Evolutionary conservation across 2,888 invertebrate species (phyloP).

Genomic region (Trisateles emortualis): DNA sequence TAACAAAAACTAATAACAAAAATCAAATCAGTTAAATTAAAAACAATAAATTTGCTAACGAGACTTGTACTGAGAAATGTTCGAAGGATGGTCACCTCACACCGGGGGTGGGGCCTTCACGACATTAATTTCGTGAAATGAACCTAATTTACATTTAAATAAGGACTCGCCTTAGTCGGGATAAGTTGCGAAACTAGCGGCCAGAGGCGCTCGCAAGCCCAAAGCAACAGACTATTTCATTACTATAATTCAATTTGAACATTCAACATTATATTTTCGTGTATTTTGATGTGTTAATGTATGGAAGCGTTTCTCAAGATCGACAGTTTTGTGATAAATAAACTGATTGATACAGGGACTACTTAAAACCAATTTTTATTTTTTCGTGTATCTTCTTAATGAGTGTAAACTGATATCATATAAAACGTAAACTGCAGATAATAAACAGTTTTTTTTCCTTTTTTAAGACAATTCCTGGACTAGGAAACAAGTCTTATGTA

Average conservation of each 20-base stretch:
- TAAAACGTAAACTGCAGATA: no score
- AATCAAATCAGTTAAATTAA: no score
- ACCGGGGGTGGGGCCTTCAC: slow-evolving; percentile 85
- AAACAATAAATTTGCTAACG: slow-evolving; percentile 51
- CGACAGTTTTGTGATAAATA: slow-evolving; percentile 10
- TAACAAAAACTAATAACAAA: no score
- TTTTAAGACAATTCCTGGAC: no score
- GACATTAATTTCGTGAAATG: slow-evolving; percentile 96
- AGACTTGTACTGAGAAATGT: slow-evolving; percentile 52
- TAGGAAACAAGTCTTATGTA: no score
- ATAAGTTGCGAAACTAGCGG: slow-evolving; percentile 86
- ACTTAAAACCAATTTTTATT: not conserved
- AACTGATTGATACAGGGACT: not conserved
- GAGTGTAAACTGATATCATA: no score
- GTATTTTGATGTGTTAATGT: slow-evolving; percentile 35
- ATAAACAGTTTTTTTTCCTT: no score
- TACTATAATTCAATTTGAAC: slow-evolving; percentile 85
- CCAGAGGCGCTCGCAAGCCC: slow-evolving; percentile 80
- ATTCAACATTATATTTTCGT: slow-evolving; percentile 62
- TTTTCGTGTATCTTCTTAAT: not conserved
- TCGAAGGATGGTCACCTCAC: slow-evolving; percentile 65
- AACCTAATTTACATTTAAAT: slow-evolving; percentile 97
- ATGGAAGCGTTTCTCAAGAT: not conserved
- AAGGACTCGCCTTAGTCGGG: slow-evolving; percentile 89
- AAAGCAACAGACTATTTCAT: slow-evolving; percentile 83